phyloP scores from a whole-genome alignment of 2,888 invertebrate species.

The Chloromyia formosa region DNA sequence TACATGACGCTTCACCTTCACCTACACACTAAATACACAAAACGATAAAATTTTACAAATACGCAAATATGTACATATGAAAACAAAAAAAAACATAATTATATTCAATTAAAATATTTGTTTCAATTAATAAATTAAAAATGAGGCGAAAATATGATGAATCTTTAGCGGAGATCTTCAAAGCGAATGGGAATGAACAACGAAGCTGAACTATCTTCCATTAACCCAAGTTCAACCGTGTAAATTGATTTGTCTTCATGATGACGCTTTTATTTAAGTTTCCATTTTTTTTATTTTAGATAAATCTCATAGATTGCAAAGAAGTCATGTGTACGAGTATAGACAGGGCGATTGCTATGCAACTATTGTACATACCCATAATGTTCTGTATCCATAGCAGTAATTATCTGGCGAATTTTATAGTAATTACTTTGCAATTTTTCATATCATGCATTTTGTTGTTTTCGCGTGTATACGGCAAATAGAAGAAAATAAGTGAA shows the following conservation, averaged over 20 bases:
- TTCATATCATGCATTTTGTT: neutral
- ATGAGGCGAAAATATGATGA: too few species aligned
- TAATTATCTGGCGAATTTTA: neutral
- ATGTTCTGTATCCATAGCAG: neutral
- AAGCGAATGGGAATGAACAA: too few species aligned
- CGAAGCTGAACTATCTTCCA: slow-evolving; percentile 11
- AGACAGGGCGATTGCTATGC: neutral
- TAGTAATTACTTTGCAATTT: slow-evolving; percentile 10
- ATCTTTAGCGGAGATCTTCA: too few species aligned
- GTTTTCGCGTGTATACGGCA: slow-evolving; percentile 20
- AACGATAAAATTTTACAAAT: too few species aligned
- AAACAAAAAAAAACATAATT: too few species aligned
- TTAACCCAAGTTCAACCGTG: slow-evolving; percentile 10
- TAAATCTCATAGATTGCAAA: slow-evolving; percentile 8
- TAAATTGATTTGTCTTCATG: neutral
- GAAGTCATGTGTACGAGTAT: too few species aligned
- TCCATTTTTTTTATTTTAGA: neutral
- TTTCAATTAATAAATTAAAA: too few species aligned
- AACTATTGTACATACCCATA: slow-evolving; percentile 5
- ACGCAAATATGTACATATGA: too few species aligned
- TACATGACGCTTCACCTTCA: too few species aligned
- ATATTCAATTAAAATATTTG: too few species aligned
- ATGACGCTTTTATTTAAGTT: neutral
- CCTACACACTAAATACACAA: too few species aligned
- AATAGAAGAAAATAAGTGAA: slow-evolving; percentile 2